Conservation (phyloP, 2,888 invertebrate genomes). For the Nomada fabriciana region DNA sequence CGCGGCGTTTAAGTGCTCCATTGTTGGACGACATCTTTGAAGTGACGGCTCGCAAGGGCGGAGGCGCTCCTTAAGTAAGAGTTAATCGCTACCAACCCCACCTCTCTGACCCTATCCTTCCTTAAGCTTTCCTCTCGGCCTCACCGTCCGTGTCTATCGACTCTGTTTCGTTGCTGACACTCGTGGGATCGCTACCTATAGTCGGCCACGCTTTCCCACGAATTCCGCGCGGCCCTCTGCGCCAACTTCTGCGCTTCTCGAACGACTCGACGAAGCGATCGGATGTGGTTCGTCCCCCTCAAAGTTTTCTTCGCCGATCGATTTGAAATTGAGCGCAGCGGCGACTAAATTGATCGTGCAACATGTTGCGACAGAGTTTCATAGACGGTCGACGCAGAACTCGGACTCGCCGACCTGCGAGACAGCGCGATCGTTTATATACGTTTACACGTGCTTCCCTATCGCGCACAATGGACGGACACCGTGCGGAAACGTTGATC, state of each 20-base stretch:
- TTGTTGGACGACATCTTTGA: constrained; percentile 76
- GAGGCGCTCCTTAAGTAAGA: constrained; percentile 75
- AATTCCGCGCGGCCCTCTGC: constrained; percentile 38
- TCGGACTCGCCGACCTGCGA: constrained; percentile 59
- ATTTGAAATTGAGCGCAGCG: constrained; percentile 16
- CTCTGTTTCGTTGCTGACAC: constrained; percentile 27
- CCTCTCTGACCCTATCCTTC: constrained; percentile 40
- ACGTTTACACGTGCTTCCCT: constrained; percentile 39
- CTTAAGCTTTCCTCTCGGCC: constrained; percentile 6
- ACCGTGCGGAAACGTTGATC: constrained; percentile 32
- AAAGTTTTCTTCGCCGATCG: constrained; percentile 43
- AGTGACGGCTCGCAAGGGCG: constrained; percentile 66
- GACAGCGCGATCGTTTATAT: constrained; percentile 72
- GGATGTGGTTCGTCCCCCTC: too few relatives aligned
- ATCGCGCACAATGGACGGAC: constrained; percentile 37
- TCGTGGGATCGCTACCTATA: constrained; percentile 49
- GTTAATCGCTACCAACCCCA: constrained; percentile 72
- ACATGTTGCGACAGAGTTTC: constrained; percentile 77
- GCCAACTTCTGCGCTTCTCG: not conserved
- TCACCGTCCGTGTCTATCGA: constrained; percentile 20
- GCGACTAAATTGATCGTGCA: constrained; percentile 50
- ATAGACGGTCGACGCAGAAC: constrained; percentile 68
- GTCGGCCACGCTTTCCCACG: constrained; percentile 48
- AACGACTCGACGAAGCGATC: too few relatives aligned
- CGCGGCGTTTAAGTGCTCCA: constrained; percentile 79